Conservation (phyloP, 2,888 invertebrate species). For the Girardia tigrina region DNA sequence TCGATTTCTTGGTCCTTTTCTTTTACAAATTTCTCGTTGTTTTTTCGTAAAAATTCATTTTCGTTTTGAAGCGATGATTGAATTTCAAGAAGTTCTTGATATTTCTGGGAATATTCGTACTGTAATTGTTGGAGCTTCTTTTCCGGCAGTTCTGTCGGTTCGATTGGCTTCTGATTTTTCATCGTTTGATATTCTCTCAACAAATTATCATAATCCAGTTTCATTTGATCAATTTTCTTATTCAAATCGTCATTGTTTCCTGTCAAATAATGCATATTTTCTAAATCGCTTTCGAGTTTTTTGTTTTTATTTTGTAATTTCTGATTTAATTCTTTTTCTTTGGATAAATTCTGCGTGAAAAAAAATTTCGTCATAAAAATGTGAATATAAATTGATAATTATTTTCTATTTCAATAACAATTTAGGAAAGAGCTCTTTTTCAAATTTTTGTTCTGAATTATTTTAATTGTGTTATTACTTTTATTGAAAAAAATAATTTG, state of each 20-base stretch:
- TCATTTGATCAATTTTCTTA: neutral
- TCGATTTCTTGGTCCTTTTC: neutral
- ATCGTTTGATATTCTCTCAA: neutral
- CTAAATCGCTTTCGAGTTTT: neutral
- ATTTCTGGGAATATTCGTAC: neutral
- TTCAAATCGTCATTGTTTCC: neutral
- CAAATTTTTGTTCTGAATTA: too few species aligned
- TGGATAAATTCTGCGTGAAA: too few species aligned
- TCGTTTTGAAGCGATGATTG: neutral
- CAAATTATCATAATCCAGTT: neutral
- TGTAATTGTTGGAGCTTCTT: neutral
- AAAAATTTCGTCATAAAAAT: too few species aligned
- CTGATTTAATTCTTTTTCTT: neutral
- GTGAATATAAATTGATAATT: too few species aligned
- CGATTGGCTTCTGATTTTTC: neutral
- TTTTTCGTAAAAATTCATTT: neutral
- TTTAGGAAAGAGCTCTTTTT: too few species aligned
- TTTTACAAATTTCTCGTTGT: neutral
- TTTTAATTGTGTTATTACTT: too few species aligned
- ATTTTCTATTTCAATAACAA: too few species aligned
- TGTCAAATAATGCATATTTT: neutral
- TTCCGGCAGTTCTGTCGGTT: neutral
- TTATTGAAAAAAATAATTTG: too few species aligned
- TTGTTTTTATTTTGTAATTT: neutral
- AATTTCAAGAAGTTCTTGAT: neutral